phyloP scores from a whole-genome alignment of 1,140 invertebrate species.

The Trichonephila inaurata region DNA sequence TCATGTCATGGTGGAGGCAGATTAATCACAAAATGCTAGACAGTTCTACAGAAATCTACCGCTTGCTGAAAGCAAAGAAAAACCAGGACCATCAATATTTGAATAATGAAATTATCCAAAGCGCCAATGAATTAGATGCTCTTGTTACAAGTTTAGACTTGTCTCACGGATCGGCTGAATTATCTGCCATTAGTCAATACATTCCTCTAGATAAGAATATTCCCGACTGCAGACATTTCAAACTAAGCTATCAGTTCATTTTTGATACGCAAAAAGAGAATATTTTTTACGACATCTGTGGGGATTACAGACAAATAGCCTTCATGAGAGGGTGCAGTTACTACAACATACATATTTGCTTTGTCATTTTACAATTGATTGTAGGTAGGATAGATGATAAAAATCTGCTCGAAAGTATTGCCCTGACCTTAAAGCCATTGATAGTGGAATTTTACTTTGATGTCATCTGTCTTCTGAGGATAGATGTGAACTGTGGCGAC shows the following conservation, averaged over 20 bases:
- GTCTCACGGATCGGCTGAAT: conserved; percentile 16
- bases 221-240: not conserved
- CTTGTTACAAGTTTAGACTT: not conserved
- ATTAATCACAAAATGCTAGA: not conserved
- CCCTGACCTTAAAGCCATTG: not conserved
- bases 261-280: not conserved
- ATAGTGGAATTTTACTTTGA: conserved; percentile 23
- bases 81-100: not conserved
- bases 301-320: not conserved
- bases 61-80: not conserved
- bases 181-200: not conserved
- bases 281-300: not conserved
- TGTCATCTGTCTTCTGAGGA: not conserved
- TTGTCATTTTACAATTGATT: not conserved
- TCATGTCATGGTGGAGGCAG: conserved; percentile 39
- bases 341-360: not conserved
- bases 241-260: not conserved
- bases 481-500: not conserved
- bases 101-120: not conserved
- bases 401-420: not conserved
- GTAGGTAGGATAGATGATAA: not conserved
- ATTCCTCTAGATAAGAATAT: not conserved
- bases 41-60: not conserved
- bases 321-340: conserved; percentile 33
- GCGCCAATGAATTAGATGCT: not conserved